Percentiles rank a stretch among this genome's conserved stretches.
phyloP scores from a whole-genome alignment of 2,113 vertebrate genomes.

The Psilopsiagon aymara region DNA sequence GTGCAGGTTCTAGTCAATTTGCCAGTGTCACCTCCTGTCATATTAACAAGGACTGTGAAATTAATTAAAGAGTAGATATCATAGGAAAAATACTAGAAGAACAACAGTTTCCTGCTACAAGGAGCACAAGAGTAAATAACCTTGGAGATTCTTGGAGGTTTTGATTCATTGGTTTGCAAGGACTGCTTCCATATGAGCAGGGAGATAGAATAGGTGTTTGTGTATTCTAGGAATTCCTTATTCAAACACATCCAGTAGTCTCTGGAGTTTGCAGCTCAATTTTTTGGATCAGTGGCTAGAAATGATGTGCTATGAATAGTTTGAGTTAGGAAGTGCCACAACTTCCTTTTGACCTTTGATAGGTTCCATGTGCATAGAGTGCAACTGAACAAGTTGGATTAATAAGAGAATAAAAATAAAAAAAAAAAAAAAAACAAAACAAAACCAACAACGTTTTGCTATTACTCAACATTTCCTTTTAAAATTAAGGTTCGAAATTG shows the following conservation, averaged over 20 bases:
- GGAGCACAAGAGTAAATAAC: neutral
- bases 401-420: neutral
- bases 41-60: neutral
- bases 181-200: neutral
- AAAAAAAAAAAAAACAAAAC: accelerated
- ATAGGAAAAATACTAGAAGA: neutral
- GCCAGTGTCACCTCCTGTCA: neutral
- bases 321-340: neutral
- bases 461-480: neutral
- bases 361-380: accelerated
- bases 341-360: neutral
- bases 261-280: neutral
- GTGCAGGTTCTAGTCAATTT: neutral
- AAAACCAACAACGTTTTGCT: accelerated
- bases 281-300: neutral
- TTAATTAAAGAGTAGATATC: neutral
- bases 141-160: neutral
- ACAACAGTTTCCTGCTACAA: neutral
- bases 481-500: neutral
- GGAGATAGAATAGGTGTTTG: neutral
- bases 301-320: neutral
- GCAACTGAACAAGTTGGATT: neutral
- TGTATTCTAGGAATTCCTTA: neutral
- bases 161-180: neutral
- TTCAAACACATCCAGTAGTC: neutral